phyloP scores from a whole-genome alignment of 2,797 vertebrate genomes.

The Pipistrellus pygmaeus region DNA sequence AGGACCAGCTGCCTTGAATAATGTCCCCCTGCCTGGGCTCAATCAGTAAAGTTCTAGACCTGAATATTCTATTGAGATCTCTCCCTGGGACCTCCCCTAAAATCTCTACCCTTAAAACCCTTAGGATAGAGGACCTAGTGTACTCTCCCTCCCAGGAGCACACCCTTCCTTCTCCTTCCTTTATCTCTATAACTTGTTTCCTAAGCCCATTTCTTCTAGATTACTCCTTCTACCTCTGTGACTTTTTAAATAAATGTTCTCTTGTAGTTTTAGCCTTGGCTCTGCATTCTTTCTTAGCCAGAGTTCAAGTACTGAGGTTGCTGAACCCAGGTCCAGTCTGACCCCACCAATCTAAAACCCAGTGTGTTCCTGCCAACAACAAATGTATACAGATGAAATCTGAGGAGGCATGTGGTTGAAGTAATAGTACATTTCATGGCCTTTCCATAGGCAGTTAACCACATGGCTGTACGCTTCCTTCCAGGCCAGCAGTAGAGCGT shows the following conservation, averaged over 20 bases:
- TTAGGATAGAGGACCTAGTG: not conserved
- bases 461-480: not conserved
- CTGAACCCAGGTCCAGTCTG: not conserved
- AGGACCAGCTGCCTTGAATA: not conserved
- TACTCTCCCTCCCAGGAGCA: not conserved
- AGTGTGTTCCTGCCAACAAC: not conserved
- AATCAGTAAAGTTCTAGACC: not conserved
- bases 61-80: not conserved
- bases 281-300: not conserved
- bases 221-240: not conserved
- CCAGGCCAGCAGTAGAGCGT: not conserved
- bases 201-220: not conserved
- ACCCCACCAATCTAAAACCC: not conserved
- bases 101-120: not conserved
- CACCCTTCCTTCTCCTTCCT: not conserved
- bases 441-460: not conserved
- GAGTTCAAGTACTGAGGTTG: not conserved
- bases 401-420: not conserved
- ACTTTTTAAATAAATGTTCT: not conserved
- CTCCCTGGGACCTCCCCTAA: not conserved
- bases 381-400: not conserved
- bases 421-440: not conserved
- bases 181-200: not conserved
- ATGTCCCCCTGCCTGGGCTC: not conserved
- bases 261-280: not conserved